Percentiles rank a stretch among this genome's conserved stretches.
These are phyloP conservation scores for Dorcus parallelipipedus DNA, from an alignment of 2,888 invertebrate genomes.

Conservation along the genomic window DNA sequence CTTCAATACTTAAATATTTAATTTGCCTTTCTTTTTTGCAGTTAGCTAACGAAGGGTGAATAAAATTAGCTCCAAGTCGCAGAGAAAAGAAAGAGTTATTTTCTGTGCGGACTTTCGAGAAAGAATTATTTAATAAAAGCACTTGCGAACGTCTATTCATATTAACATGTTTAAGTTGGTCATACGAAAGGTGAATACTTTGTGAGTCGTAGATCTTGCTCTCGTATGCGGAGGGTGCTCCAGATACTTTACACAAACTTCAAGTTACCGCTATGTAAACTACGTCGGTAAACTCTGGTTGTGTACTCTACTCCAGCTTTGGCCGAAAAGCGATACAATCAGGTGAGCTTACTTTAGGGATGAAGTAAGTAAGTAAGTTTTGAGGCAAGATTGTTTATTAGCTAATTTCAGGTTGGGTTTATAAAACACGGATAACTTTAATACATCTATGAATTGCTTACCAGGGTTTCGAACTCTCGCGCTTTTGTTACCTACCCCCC, in stretches of 20 bases:
- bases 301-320: conserved; percentile 37
- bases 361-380: conserved; percentile 38
- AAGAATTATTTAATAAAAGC: not conserved
- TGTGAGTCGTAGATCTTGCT: conserved; percentile 35
- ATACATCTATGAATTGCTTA: not conserved
- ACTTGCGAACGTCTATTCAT: conserved; percentile 21
- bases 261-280: conserved; percentile 41
- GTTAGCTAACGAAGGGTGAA: too few species aligned
- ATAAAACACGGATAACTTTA: conserved; percentile 9
- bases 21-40: too few species aligned
- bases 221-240: conserved; percentile 38
- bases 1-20: too few species aligned
- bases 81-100: too few species aligned
- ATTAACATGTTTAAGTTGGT: conserved; percentile 30
- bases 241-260: conserved; percentile 40
- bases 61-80: too few species aligned
- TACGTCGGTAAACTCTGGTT: conserved; percentile 39
- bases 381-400: conserved; percentile 41
- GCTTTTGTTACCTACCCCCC: not conserved
- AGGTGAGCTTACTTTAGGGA: conserved; percentile 39
- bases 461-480: not conserved
- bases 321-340: conserved; percentile 42
- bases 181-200: conserved; percentile 35
- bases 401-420: conserved; percentile 26
- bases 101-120: too few species aligned